phyloP scores from a whole-genome alignment of 92 coral and sea anemone genomes.

The Isaurus tuberculatus region DNA sequence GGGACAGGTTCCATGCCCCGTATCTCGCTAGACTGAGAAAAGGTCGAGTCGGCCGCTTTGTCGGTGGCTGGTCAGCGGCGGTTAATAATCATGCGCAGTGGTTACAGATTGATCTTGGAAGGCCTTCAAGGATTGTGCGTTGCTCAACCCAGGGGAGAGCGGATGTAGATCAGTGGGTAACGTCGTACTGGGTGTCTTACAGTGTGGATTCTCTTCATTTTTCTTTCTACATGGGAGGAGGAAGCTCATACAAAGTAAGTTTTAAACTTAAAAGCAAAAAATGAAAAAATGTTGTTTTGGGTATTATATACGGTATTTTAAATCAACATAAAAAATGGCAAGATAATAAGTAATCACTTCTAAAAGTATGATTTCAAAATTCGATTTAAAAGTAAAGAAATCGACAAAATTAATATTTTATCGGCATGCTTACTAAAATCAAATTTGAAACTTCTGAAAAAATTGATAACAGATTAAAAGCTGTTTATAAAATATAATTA shows the following conservation, averaged over 20 bases:
- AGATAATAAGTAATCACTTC: too few species aligned
- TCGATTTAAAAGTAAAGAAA: too few species aligned
- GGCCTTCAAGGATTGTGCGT: constrained; percentile 41
- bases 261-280: too few species aligned
- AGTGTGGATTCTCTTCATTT: constrained; percentile 41
- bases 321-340: too few species aligned
- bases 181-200: constrained; percentile 43
- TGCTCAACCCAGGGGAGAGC: constrained; percentile 44
- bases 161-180: constrained; percentile 41
- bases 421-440: too few species aligned
- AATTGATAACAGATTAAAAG: too few species aligned
- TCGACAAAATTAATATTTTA: too few species aligned
- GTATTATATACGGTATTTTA: too few species aligned
- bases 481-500: too few species aligned
- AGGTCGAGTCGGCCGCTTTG: constrained; percentile 22
- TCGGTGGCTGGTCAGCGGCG: constrained; percentile 40
- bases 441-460: too few species aligned
- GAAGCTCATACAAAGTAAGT: constrained; percentile 22
- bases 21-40: constrained; percentile 34
- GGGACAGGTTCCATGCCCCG: constrained; percentile 40
- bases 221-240: constrained; percentile 27
- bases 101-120: constrained; percentile 28
- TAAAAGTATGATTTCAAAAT: too few species aligned
- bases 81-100: constrained; percentile 38
- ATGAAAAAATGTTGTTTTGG: too few species aligned